Base-by-base conservation (phyloP, 2,113 vertebrate species). In the Neodon shergylaensis region DNA sequence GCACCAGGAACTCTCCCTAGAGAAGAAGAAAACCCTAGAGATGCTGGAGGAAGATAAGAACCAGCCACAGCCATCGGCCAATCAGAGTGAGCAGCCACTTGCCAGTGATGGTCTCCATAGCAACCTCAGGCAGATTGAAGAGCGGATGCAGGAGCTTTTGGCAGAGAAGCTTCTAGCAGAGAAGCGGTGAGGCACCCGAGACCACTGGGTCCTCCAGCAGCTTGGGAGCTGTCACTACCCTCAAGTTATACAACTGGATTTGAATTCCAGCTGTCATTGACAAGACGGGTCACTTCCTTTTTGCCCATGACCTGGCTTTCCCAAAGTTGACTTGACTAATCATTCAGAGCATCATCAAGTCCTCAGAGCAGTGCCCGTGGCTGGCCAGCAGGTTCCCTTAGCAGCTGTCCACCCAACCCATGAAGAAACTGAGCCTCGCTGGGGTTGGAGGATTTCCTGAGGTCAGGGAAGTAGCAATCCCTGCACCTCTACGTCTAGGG, bases 161-260 rank as follows among this genome's bases (percentile, higher is more conserved):
- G 97, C 98, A 74, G 99, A 99, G 98, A 99, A 99, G 97, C 98
- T 99, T 31, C 98, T 99, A 95, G 99, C 99, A 0, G 99, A 99
- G 24, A 99, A 98, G 81, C 99, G 99, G 99, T 99, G 94, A 98
- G 98, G 7, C 66, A 13, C 88, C 47, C 2, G 1, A 12, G 39
- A 36, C 28, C 63, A 58, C 44, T 0, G 16, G 5, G 44, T 21
- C 42, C 44, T 65, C 0, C 10, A 42, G 12, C 8, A 5, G 39
- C 82, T 66, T 5, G 24, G 54, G 47, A 17, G 16, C 36, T 52
- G n/a, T 1, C 2, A 14, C 58, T n/a, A 21, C 66, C 77, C 52
- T 82, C 21, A 5, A 79, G 26, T 24, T 61, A 24, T 26, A 47
- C 16, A 14, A 12, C 33, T 19, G 2, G 44, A 72, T 33, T 77